Percentiles rank a stretch among this genome's conserved stretches.
These are phyloP conservation scores for Diloba caeruleocephala DNA, from an alignment of 2,888 invertebrate genomes.

Conservation along the genomic window DNA sequence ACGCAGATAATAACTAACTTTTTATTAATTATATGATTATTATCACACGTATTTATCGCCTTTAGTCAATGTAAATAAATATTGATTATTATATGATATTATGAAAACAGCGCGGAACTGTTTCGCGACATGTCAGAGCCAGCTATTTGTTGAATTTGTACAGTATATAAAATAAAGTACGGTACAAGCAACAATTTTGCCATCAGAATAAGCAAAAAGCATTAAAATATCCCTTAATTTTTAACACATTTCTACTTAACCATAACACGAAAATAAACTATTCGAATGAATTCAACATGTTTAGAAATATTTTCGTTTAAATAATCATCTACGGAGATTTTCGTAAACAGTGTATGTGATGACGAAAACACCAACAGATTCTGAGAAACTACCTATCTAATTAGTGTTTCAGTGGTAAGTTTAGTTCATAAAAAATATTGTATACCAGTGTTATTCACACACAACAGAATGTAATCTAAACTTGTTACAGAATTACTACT, in stretches of 20 bases:
- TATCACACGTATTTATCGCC: slow-evolving; percentile 32
- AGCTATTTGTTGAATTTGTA: slow-evolving; percentile 12
- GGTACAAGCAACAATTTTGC: slow-evolving; percentile 47
- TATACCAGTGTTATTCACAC: slow-evolving; percentile 63
- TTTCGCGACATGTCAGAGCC: slow-evolving; percentile 29
- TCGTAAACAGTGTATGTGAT: slow-evolving; percentile 50
- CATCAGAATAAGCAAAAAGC: slow-evolving; percentile 63
- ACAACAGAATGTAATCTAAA: slow-evolving; percentile 71
- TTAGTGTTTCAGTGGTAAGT: slow-evolving; percentile 54
- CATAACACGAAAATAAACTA: slow-evolving; percentile 86
- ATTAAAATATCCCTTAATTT: slow-evolving; percentile 72
- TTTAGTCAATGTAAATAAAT: slow-evolving; percentile 10
- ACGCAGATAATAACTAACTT: slow-evolving; percentile 23
- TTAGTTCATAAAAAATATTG: slow-evolving; percentile 60
- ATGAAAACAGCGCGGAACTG: slow-evolving; percentile 17
- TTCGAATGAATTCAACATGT: slow-evolving; percentile 84
- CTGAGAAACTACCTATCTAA: slow-evolving; percentile 45
- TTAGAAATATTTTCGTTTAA: slow-evolving; percentile 70
- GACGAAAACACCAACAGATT: slow-evolving; percentile 53
- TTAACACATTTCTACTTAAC: slow-evolving; percentile 68
- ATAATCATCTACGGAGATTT: slow-evolving; percentile 51
- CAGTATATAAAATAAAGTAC: slow-evolving; percentile 39
- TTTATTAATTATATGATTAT: slow-evolving; percentile 27
- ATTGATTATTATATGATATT: too few species aligned
- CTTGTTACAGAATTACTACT: slow-evolving; percentile 67